A percentile compares a stretch with the other conserved stretches of the same genome.
Conservation (phyloP, 2,113 vertebrate species). For the Myocastor coypus region DNA sequence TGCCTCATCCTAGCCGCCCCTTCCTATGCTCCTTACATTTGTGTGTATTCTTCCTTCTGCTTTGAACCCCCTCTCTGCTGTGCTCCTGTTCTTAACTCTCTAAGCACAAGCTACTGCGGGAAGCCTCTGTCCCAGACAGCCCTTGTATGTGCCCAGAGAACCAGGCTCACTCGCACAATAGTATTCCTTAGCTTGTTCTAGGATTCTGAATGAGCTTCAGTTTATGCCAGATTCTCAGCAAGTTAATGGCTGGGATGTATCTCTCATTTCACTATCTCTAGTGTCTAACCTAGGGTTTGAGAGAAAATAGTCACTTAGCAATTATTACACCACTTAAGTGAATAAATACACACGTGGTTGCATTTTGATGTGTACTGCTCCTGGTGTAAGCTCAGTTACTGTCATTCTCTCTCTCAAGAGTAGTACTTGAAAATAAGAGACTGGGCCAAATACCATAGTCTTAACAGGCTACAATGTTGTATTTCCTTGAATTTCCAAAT, state of each 20-base stretch:
- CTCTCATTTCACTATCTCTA: not conserved
- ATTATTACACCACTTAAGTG: not conserved
- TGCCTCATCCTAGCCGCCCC: not conserved
- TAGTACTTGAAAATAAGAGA: too few relatives aligned
- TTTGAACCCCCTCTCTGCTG: not conserved
- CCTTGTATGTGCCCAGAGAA: not conserved
- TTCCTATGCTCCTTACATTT: not conserved
- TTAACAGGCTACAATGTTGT: too few relatives aligned
- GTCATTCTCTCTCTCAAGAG: too few relatives aligned
- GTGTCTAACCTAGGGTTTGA: not conserved
- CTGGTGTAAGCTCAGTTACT: too few relatives aligned
- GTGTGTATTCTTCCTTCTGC: not conserved
- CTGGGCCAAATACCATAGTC: too few relatives aligned
- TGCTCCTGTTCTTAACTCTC: not conserved
- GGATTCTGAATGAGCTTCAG: not conserved
- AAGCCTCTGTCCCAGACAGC: not conserved
- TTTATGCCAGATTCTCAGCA: not conserved
- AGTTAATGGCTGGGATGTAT: not conserved
- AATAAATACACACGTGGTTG: not conserved
- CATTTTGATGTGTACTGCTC: too few relatives aligned
- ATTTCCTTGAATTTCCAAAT: too few relatives aligned
- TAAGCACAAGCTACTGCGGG: not conserved
- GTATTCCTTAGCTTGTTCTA: not conserved
- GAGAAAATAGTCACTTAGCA: slow-evolving; percentile 23
- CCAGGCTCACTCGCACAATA: not conserved